Base-by-base conservation (phyloP, 2,797 vertebrate genomes). In the Choloepus didactylus region DNA sequence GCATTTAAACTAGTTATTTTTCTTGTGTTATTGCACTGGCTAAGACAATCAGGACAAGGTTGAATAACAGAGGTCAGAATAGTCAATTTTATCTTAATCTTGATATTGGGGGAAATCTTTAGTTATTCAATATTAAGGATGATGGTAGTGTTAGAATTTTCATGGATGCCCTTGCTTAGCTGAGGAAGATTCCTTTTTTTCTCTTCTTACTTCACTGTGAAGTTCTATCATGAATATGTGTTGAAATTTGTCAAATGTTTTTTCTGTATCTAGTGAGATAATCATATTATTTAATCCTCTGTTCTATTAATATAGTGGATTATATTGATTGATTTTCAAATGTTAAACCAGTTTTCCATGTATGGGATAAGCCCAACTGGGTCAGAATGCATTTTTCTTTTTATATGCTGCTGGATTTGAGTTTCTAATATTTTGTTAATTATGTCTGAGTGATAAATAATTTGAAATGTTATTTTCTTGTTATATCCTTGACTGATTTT, bases 191-290 rank as follows among this genome's bases (percentile, higher is more conserved):
- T 4, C 9, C 11, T 35, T 12, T 7, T 0, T 18, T 15, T 11
- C 31, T 72, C 14, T n/a, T 15, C 41, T 19, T 10, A 54, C 18
- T 82, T 64, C 76, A 5, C 18, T 62, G 54, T 64, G 72, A 67
- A 15, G 56, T 59, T n/a, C 73, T 54, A 31, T 67, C 12, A 60
- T 38, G 18, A 92, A 89, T 76, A 2, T 56, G 3, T 8, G 2
- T 70, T 90, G 64, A 81, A 80, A 89, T 87, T 84, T 89, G 29
- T 69, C 46, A 85, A 72, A n/a, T 54, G 9, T 2, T 89, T 93
- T 92, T 72, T 89, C 56, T 84, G 23, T 51, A 77, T 56, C 54
- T 72, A 49, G 69, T 87, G 25, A 75, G 4, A 67, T 21, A 59
- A 76, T 73, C 19, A 60, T 81, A 29, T 85, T 54, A 75, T 83